Evolutionary conservation across 2,888 invertebrate species (phyloP).

Genomic region (Biston stratarius): DNA sequence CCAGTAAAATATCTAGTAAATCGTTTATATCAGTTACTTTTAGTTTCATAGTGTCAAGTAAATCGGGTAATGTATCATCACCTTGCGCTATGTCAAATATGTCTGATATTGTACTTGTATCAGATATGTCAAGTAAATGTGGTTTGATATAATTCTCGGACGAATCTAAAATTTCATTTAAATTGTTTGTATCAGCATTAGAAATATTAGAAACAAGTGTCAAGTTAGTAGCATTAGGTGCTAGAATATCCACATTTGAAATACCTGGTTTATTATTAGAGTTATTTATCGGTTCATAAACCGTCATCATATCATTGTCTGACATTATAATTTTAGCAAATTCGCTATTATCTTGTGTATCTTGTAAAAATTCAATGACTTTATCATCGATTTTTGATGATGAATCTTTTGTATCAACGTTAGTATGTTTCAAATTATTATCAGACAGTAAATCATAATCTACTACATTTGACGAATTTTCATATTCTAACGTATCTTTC

Average conservation of each 20-base stretch:
- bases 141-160: neutral
- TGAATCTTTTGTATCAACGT: neutral
- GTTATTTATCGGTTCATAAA: neutral
- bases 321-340: neutral
- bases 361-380: neutral
- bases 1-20: neutral
- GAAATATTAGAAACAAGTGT: neutral
- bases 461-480: neutral
- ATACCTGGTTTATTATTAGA: neutral
- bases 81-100: neutral
- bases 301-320: neutral
- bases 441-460: neutral
- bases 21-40: constrained; percentile 1
- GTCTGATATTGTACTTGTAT: neutral
- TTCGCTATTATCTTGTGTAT: neutral
- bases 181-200: neutral
- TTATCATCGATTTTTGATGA: neutral
- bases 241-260: neutral
- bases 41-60: constrained; percentile 4
- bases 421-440: neutral
- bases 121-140: neutral
- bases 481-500: neutral
- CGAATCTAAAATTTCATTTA: neutral
- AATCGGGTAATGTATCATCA: neutral
- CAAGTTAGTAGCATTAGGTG: neutral